Percentiles rank a stretch among this genome's conserved stretches.
phyloP scores from a whole-genome alignment of 30 jellyfish, hydroid and myxozoan genomes.

The Aurelia coerulea region DNA sequence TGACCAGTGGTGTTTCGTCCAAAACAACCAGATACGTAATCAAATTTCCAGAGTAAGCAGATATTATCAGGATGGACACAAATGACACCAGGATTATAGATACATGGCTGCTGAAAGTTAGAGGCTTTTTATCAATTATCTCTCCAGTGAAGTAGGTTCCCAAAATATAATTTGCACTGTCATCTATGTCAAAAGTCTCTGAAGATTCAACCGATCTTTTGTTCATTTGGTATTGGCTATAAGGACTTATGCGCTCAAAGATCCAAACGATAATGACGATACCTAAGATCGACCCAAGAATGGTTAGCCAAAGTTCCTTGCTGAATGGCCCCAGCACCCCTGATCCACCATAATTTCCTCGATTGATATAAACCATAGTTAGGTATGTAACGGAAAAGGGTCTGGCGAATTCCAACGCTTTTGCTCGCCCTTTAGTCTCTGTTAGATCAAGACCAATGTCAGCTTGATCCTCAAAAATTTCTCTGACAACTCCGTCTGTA shows the following conservation, averaged over 20 bases:
- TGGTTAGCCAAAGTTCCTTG: conserved; percentile 29
- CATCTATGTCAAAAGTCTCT: conserved; percentile 45
- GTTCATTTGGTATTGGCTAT: conserved; percentile 19
- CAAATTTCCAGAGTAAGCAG: conserved; percentile 75
- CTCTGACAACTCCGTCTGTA: conserved; percentile 24
- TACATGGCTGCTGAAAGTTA: conserved; percentile 40
- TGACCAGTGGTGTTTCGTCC: conserved; percentile 51
- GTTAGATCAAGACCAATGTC: conserved; percentile 31
- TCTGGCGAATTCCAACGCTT: conserved; percentile 12
- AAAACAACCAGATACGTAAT: conserved; percentile 51
- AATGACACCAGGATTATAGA: conserved; percentile 38
- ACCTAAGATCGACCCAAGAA: conserved; percentile 1
- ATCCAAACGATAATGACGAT: conserved; percentile 33
- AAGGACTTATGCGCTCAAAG: conserved; percentile 43
- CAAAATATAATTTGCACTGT: conserved; percentile 59
- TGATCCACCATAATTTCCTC: conserved; percentile 13
- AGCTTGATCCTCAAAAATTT: conserved; percentile 1
- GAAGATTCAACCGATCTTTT: neutral
- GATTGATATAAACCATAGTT: conserved; percentile 30
- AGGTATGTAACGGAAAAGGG: neutral
- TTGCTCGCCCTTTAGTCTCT: conserved; percentile 15
- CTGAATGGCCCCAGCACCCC: conserved; percentile 63
- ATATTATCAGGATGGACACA: conserved; percentile 38
- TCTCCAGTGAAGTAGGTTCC: conserved; percentile 74
- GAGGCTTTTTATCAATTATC: conserved; percentile 66